Base-by-base conservation (phyloP, 2,888 invertebrate species). In the Pandemis cinnamomeana region DNA sequence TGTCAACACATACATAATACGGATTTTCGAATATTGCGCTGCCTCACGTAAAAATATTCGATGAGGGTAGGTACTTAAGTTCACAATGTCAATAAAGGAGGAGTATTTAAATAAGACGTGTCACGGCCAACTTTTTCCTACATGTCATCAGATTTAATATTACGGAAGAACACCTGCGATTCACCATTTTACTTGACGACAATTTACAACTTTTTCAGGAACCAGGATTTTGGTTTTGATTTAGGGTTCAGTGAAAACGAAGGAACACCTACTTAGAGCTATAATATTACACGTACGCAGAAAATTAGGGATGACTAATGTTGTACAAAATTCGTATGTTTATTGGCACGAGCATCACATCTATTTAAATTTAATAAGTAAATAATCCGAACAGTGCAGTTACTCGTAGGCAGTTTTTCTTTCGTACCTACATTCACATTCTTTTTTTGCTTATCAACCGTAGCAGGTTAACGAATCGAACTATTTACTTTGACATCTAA, bases 141-240 rank as follows among this genome's bases (percentile, higher is more conserved):
- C 87, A 85, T 83, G 80, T 87, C 84, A 84, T 83, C 77, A 80
- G 81, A 84, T 85, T 81, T 80, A 81, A 82, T 79, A 80, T 78
- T 78, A 78, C 78, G 78, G 73, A 76, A 63, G 60, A 67, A 55
- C 42, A 27, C 62, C 53, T 53, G 63, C 44, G 44, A 55, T 64
- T 55, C 42, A 44, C 58, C 71, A 53, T 53, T 42, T 71, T 71
- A 58, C 55, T 68, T 68, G 13, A 58, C 44, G 20, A 20, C 55
- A 63, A 63, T 55, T 7, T 53, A 41, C 15, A 53, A 67, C 41
- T 55, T 58, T 20, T 41, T 55, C 4, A 13, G 58, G 46, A 20
- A 11, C 11, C 10, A 1, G 11, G 11, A 27, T 58, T 27, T 6
- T 27, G 58, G 27, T 11, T 58, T 2, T 27, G 20, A 27, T 58